Evolutionary conservation across 1,140 invertebrate species (phyloP).

Genomic region (Euglossa dilemma): DNA sequence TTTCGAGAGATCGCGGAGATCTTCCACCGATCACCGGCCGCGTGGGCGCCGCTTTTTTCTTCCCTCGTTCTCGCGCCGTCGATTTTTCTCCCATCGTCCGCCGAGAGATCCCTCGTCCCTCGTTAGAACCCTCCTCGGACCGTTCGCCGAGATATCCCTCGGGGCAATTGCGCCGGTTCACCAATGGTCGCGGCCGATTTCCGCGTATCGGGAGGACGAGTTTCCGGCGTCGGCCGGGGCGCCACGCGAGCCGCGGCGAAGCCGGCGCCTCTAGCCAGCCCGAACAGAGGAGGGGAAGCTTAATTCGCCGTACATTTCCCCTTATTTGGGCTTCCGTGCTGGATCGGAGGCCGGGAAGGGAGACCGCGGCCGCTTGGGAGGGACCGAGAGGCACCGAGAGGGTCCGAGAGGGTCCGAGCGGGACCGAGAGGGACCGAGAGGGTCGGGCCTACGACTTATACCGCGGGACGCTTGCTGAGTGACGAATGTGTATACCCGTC

Average conservation of each 20-base stretch:
- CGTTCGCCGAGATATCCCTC: not conserved
- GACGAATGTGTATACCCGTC: conserved; percentile 70
- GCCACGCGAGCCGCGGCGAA: conserved; percentile 14
- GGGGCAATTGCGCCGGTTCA: not conserved
- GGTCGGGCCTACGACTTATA: conserved; percentile 71
- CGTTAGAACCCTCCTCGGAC: not conserved
- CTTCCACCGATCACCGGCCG: conserved; percentile 37
- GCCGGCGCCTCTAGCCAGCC: conserved; percentile 59
- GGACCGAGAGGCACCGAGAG: conserved; percentile 70
- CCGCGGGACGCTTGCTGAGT: conserved; percentile 65
- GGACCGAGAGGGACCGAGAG: conserved; percentile 68
- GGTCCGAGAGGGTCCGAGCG: no score
- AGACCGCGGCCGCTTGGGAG: conserved; percentile 40
- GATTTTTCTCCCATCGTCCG: conserved; percentile 35
- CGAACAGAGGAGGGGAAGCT: conserved; percentile 59
- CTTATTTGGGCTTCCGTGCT: conserved; percentile 79
- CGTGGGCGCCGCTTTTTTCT: conserved; percentile 46
- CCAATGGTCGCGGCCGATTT: conserved; percentile 14
- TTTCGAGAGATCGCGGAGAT: conserved; percentile 59
- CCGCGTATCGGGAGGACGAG: conserved; percentile 2
- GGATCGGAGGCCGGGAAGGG: conserved; percentile 62
- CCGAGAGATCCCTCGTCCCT: not conserved
- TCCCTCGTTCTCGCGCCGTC: conserved; percentile 36
- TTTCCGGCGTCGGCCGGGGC: conserved; percentile 36
- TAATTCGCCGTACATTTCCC: conserved; percentile 77